phyloP scores from a whole-genome alignment of 2,888 invertebrate genomes.

The Helicoverpa assulta region DNA sequence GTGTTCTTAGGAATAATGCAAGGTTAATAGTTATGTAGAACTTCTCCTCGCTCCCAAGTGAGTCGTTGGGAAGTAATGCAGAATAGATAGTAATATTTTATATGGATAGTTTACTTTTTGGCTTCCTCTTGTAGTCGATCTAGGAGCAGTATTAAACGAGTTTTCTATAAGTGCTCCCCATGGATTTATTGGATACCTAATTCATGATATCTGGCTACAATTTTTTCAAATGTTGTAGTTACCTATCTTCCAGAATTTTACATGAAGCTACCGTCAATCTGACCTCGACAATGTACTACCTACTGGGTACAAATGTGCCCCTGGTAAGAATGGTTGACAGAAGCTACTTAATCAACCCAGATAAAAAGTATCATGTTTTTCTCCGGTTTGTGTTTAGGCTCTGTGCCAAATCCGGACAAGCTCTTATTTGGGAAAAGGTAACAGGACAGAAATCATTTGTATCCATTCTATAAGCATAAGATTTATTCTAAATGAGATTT shows the following conservation, averaged over 20 bases:
- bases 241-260: no score
- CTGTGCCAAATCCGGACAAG: neutral
- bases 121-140: neutral
- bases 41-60: no score
- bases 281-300: neutral
- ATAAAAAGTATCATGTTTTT: neutral
- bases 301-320: neutral
- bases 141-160: no score
- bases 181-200: neutral
- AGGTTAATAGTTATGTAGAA: conserved; percentile 5
- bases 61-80: neutral
- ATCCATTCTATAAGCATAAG: neutral
- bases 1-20: conserved; percentile 16
- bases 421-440: neutral
- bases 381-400: neutral
- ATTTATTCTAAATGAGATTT: neutral
- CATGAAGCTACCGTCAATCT: neutral
- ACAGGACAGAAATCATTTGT: neutral
- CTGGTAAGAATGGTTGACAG: neutral
- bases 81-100: neutral
- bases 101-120: neutral
- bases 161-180: neutral
- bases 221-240: neutral
- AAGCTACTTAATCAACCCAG: neutral
- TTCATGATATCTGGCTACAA: neutral